phyloP scores from a whole-genome alignment of 2,888 invertebrate species.

The Sylvicola cinctus region DNA sequence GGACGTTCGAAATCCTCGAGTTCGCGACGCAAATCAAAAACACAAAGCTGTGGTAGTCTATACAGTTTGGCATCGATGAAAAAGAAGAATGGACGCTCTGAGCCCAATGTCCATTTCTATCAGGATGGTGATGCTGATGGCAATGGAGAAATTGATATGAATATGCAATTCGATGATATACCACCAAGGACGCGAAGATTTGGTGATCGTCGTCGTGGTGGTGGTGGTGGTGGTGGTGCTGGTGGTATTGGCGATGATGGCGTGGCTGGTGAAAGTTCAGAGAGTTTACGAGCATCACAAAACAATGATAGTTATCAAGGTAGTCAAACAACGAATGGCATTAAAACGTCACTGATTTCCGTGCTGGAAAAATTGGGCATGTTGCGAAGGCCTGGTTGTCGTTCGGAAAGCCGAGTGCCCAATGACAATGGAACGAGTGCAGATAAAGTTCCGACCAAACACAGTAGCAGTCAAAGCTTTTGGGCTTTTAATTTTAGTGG shows the following conservation, averaged over 20 bases:
- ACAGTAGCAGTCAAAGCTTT: constrained; percentile 1
- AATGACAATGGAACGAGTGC: constrained; percentile 1
- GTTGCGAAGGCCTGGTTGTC: constrained; percentile 11
- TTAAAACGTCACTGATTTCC: constrained; percentile 13
- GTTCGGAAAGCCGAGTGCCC: constrained; percentile 2
- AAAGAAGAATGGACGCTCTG: constrained; percentile 8
- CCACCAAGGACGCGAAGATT: constrained; percentile 5
- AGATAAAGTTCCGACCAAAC: constrained; percentile 1
- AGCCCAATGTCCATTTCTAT: constrained; percentile 11
- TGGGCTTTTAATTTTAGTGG: constrained; percentile 4
- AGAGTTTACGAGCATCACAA: too few species aligned
- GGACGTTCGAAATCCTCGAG: not conserved
- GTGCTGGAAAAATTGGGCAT: constrained; percentile 15
- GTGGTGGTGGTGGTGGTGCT: not conserved
- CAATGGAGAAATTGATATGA: not conserved
- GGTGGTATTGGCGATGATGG: not conserved
- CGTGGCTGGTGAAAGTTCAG: not conserved
- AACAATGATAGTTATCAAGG: constrained; percentile 5
- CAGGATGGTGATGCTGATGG: constrained; percentile 4
- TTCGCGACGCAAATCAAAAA: constrained; percentile 5
- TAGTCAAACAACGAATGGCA: constrained; percentile 8
- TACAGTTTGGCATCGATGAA: constrained; percentile 6
- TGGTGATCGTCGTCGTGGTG: not conserved
- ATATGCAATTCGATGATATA: not conserved
- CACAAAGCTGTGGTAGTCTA: constrained; percentile 8